Evolutionary conservation across 2,888 invertebrate genomes (phyloP).

Genomic region (Pheosia tremula): DNA sequence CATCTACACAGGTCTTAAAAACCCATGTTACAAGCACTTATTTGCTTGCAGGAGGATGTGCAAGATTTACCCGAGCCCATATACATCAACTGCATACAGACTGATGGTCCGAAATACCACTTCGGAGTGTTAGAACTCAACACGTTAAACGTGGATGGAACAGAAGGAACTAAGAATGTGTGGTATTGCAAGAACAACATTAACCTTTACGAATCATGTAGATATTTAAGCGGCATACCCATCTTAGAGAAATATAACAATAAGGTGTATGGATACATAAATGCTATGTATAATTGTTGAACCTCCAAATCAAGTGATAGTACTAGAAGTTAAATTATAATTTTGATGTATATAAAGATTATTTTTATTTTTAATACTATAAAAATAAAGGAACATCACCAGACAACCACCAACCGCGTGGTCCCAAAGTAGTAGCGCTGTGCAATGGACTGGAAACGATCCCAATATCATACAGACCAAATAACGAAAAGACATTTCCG

Average conservation of each 20-base stretch:
- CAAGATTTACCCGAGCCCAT: constrained; percentile 90
- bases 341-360: background rate
- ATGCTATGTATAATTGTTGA: constrained; percentile 91
- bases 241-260: constrained; percentile 90
- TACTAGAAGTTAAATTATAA: constrained; percentile 25
- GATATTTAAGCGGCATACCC: constrained; percentile 87
- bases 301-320: constrained; percentile 44
- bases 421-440: too few species aligned
- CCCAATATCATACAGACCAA: too few species aligned
- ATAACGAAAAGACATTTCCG: too few species aligned
- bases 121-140: constrained; percentile 94
- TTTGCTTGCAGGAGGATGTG: constrained; percentile 80
- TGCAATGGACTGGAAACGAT: too few species aligned
- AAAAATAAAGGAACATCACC: too few species aligned
- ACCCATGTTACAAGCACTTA: background rate
- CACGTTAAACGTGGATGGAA: constrained; percentile 87
- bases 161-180: constrained; percentile 88
- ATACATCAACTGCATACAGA: constrained; percentile 92
- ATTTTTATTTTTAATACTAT: background rate
- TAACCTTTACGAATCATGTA: constrained; percentile 86
- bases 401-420: too few species aligned
- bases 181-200: constrained; percentile 90
- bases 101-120: constrained; percentile 90
- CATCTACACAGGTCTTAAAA: too few species aligned
- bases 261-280: constrained; percentile 90